phyloP scores from a whole-genome alignment of 92 coral and sea anemone species.

The Parazoanthus swiftii region DNA sequence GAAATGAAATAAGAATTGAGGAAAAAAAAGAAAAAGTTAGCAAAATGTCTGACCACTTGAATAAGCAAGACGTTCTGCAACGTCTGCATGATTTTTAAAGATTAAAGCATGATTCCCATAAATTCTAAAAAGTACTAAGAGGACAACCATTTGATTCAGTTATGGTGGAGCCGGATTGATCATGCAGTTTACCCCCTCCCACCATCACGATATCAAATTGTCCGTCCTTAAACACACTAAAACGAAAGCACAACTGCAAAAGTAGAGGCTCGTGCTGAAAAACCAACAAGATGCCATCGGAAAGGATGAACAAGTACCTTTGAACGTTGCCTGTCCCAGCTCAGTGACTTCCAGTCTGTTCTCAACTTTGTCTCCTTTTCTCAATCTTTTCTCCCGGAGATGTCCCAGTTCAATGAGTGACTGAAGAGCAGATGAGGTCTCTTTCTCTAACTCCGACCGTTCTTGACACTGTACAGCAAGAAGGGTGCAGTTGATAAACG shows the following conservation, averaged over 20 bases:
- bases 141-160: no score
- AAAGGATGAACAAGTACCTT: slow-evolving; percentile 60
- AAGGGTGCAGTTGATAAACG: slow-evolving; percentile 67
- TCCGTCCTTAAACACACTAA: no score
- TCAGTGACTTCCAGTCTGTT: slow-evolving; percentile 59
- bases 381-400: slow-evolving; percentile 33
- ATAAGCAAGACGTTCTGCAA: neutral
- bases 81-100: no score
- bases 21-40: no score
- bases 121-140: no score
- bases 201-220: no score
- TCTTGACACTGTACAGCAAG: slow-evolving; percentile 76
- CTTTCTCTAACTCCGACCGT: slow-evolving; percentile 36
- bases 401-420: slow-evolving; percentile 61
- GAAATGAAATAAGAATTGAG: neutral
- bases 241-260: neutral
- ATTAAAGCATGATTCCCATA: no score
- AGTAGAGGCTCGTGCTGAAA: neutral
- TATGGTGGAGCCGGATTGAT: no score
- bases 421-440: slow-evolving; percentile 55
- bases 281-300: no score
- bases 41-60: neutral
- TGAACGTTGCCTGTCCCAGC: slow-evolving; percentile 88
- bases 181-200: no score
- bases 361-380: neutral